phyloP scores from a whole-genome alignment of 2,888 invertebrate genomes.

The Cryptus viduatorius region DNA sequence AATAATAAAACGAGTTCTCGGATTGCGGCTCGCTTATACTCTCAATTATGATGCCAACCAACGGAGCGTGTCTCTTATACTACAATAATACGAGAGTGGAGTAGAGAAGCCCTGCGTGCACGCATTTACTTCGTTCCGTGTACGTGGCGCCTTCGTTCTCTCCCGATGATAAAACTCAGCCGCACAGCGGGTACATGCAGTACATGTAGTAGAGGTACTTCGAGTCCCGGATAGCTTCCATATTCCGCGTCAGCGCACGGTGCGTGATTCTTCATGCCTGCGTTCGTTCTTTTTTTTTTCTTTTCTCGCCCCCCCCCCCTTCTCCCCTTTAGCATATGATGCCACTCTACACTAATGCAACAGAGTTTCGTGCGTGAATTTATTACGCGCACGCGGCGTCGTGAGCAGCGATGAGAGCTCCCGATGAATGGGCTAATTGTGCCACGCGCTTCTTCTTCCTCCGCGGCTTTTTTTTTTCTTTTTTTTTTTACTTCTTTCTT shows the following conservation, averaged over 20 bases:
- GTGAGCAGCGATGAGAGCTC: constrained; percentile 56
- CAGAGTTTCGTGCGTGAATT: constrained; percentile 71
- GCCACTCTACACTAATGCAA: constrained; percentile 67
- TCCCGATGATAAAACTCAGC: constrained; percentile 56
- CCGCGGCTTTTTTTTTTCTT: constrained; percentile 46
- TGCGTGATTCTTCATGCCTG: constrained; percentile 52
- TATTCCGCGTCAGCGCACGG: constrained; percentile 33
- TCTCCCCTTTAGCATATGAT: constrained; percentile 29
- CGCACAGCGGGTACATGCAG: constrained; percentile 23
- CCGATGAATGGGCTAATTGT: constrained; percentile 83
- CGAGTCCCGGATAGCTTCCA: constrained; percentile 42
- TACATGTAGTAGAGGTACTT: constrained; percentile 12
- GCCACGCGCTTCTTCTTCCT: constrained; percentile 67
- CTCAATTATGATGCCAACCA: constrained; percentile 65
- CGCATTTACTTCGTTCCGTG: constrained; percentile 52
- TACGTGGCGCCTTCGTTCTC: constrained; percentile 62
- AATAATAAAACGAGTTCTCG: constrained; percentile 65
- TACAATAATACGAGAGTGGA: constrained; percentile 47
- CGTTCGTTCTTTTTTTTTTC: constrained; percentile 2
- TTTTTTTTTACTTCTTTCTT: constrained; percentile 38
- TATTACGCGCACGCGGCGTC: constrained; percentile 71
- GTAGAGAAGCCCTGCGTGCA: constrained; percentile 51
- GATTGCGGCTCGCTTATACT: constrained; percentile 55
- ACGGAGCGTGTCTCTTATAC: constrained; percentile 64
- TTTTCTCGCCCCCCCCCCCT: constrained; percentile 57